Percentiles rank a stretch among this genome's conserved stretches.
Conservation (phyloP, 2,888 invertebrate genomes). For the Tachina lurida region DNA sequence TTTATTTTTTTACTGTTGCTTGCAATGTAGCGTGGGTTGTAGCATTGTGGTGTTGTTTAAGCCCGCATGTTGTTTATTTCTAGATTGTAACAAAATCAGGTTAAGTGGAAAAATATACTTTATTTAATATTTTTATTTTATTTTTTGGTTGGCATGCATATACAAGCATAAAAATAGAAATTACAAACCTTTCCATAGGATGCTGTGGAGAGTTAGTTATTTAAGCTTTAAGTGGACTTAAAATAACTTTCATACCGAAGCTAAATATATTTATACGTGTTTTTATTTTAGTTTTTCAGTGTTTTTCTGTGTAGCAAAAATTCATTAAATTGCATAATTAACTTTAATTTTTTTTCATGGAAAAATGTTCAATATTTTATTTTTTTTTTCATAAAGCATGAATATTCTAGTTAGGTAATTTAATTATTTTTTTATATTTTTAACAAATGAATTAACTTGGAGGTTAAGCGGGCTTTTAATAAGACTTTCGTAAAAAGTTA, state of each 20-base stretch:
- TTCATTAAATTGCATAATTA: conserved; percentile 29
- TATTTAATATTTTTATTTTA: conserved; percentile 35
- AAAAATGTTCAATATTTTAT: background rate
- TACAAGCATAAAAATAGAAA: conserved; percentile 4
- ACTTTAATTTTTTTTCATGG: conserved; percentile 24
- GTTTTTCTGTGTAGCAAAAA: background rate
- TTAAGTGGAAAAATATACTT: conserved; percentile 70
- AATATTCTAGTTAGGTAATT: background rate
- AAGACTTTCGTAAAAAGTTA: too few relatives aligned
- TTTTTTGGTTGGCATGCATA: conserved; percentile 21
- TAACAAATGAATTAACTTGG: too few relatives aligned
- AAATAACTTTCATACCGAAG: conserved; percentile 42
- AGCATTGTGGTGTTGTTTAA: conserved; percentile 51
- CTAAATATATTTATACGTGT: conserved; percentile 29
- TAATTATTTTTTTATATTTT: background rate
- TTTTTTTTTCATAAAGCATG: conserved; percentile 1
- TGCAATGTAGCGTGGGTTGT: conserved; percentile 31
- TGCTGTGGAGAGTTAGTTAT: conserved; percentile 54
- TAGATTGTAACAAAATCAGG: conserved; percentile 68
- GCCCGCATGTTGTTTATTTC: conserved; percentile 61
- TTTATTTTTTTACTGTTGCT: conserved; percentile 1
- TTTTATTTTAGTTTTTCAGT: conserved; percentile 15
- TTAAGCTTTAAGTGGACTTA: conserved; percentile 60
- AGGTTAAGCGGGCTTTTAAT: too few relatives aligned
- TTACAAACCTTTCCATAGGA: conserved; percentile 34